Conservation (phyloP, 2,113 vertebrate genomes). For the Nycticebus coucang region DNA sequence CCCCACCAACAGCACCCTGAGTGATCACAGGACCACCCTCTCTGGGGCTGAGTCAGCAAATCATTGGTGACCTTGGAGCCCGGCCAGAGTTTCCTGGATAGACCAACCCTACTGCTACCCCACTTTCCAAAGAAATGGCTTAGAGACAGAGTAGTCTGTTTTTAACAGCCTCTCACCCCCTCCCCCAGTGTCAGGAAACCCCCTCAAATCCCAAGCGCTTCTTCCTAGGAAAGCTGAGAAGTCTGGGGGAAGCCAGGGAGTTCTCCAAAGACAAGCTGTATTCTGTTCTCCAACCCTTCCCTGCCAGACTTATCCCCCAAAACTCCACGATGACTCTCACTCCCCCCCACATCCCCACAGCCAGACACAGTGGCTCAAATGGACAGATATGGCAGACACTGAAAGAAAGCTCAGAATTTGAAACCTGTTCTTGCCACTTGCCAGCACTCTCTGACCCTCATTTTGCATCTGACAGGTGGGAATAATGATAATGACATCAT, state of each 20-base stretch:
- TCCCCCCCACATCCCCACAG: not conserved
- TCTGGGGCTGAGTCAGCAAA: not conserved
- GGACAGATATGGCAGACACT: not conserved
- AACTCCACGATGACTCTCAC: accelerated
- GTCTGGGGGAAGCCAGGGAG: not conserved
- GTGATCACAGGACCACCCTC: not conserved
- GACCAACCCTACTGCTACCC: not conserved
- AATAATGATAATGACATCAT: not conserved
- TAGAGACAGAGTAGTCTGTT: not conserved
- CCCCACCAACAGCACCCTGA: not conserved
- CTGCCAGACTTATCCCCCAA: accelerated
- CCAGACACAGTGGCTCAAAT: not conserved
- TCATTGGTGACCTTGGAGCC: not conserved
- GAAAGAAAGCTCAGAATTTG: not conserved
- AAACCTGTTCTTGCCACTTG: accelerated
- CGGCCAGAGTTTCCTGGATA: not conserved
- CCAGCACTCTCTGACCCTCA: not conserved
- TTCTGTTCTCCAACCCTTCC: not conserved
- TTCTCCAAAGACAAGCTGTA: not conserved
- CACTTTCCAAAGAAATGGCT: constrained; percentile 2
- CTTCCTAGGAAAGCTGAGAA: not conserved
- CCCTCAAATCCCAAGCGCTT: constrained; percentile 23
- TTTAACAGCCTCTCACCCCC: not conserved
- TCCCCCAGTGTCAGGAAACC: constrained; percentile 42
- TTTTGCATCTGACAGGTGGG: not conserved